A percentile compares a stretch with the other conserved stretches of the same genome.
These are phyloP conservation scores for Montipora efflorescens DNA, from an alignment of 64 coral and sea anemone species.

Conservation along the genomic window DNA sequence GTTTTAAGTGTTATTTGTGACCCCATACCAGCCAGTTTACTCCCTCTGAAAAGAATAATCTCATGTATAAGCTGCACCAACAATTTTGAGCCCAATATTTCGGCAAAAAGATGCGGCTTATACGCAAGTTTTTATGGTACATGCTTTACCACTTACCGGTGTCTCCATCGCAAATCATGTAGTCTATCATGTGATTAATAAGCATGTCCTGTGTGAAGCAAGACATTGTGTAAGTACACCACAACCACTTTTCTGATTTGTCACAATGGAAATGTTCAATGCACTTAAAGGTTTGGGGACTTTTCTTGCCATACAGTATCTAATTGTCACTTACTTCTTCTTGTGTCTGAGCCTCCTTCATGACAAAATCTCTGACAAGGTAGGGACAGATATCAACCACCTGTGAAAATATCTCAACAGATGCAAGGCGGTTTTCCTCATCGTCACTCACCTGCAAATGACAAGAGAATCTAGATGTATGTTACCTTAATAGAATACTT, in stretches of 20 bases:
- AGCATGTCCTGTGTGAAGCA: conserved; percentile 82
- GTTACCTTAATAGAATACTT: no score
- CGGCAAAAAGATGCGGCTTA: no score
- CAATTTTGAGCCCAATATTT: no score
- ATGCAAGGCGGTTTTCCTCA: conserved; percentile 76
- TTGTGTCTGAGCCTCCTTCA: conserved; percentile 88
- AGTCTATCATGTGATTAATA: conserved; percentile 96
- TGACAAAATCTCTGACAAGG: conserved; percentile 93
- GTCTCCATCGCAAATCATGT: conserved; percentile 99
- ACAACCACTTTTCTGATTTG: no score
- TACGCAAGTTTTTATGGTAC: no score
- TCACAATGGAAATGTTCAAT: no score
- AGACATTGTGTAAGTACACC: not conserved
- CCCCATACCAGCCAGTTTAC: no score
- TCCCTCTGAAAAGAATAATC: no score
- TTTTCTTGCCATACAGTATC: not conserved
- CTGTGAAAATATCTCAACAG: conserved; percentile 95
- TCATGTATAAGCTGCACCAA: no score
- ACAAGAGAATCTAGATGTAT: not conserved
- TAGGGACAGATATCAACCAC: conserved; percentile 94
- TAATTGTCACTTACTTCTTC: conserved; percentile 75
- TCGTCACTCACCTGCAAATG: conserved; percentile 79
- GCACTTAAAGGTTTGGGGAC: no score
- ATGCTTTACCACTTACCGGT: conserved; percentile 51
- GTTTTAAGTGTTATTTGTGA: no score